Percentiles rank a stretch among this genome's conserved stretches.
These are phyloP conservation scores for Apis laboriosa DNA, from an alignment of 1,140 invertebrate species.

Conservation along the genomic window DNA sequence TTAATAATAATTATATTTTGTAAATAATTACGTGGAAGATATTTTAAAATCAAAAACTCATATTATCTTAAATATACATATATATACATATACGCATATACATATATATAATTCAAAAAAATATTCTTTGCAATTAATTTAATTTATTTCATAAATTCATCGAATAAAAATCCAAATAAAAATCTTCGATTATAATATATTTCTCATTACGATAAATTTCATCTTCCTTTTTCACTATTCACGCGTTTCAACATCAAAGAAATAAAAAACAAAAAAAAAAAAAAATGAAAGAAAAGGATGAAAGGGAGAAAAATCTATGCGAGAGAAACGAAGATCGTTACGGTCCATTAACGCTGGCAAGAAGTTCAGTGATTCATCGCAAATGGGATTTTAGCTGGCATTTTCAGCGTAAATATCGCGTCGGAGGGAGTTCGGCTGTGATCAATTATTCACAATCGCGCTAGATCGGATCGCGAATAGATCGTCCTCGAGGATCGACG, in stretches of 20 bases:
- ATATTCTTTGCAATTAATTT: too few species aligned
- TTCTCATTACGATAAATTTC: neutral
- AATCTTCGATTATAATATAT: neutral
- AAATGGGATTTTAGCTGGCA: neutral
- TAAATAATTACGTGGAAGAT: too few species aligned
- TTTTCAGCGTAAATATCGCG: constrained; percentile 8
- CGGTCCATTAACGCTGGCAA: neutral
- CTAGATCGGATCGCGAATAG: neutral
- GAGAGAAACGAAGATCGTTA: neutral
- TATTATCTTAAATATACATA: too few species aligned
- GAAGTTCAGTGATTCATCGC: neutral
- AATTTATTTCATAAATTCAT: neutral
- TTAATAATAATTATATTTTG: too few species aligned
- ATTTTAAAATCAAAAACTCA: too few species aligned
- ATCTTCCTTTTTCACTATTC: neutral
- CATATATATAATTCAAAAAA: too few species aligned
- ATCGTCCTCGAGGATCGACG: neutral
- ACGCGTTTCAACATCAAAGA: neutral
- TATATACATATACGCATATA: too few species aligned
- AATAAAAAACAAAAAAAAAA: neutral
- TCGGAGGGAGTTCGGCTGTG: neutral
- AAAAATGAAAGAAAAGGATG: neutral
- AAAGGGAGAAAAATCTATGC: neutral
- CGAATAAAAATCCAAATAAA: neutral
- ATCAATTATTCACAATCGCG: constrained; percentile 24